A percentile compares a stretch with the other conserved stretches of the same genome.
Conservation (phyloP, 64 coral and sea anemone species). For the Porites lutea region DNA sequence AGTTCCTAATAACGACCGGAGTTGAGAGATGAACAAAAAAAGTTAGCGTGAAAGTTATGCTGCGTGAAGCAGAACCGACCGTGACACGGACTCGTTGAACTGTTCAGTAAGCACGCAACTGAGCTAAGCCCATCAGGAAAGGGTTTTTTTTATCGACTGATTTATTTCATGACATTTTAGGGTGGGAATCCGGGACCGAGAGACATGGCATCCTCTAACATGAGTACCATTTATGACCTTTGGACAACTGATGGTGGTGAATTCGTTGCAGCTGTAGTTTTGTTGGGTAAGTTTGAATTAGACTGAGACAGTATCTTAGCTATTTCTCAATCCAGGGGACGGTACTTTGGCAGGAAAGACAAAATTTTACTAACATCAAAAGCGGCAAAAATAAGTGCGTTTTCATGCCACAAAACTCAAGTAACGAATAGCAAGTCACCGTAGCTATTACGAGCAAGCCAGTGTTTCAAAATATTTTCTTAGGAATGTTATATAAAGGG, state of each 20-base stretch:
- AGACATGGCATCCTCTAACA: not conserved
- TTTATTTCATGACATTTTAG: not conserved
- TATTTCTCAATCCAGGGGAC: too few species aligned
- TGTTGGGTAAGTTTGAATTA: conserved; percentile 20
- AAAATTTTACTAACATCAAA: too few species aligned
- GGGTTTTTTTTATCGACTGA: not conserved
- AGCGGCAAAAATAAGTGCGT: too few species aligned
- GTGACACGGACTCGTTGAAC: too few species aligned
- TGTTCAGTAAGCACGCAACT: not conserved
- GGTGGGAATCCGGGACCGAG: not conserved
- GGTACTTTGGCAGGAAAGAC: too few species aligned
- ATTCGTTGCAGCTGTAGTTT: conserved; percentile 25
- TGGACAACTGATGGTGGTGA: conserved; percentile 15
- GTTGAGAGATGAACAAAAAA: not conserved
- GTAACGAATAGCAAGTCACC: too few species aligned
- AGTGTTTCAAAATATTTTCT: too few species aligned
- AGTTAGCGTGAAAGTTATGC: conserved; percentile 2
- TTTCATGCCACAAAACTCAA: too few species aligned
- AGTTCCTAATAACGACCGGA: not conserved
- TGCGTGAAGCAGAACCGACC: not conserved
- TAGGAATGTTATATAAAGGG: too few species aligned
- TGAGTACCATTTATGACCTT: not conserved
- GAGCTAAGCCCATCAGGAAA: not conserved
- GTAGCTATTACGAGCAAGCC: too few species aligned
- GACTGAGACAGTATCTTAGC: too few species aligned